Percentiles rank a stretch among this genome's conserved stretches.
Evolutionary conservation across 1,140 invertebrate genomes (phyloP).

Genomic region (Acarapis woodi): DNA sequence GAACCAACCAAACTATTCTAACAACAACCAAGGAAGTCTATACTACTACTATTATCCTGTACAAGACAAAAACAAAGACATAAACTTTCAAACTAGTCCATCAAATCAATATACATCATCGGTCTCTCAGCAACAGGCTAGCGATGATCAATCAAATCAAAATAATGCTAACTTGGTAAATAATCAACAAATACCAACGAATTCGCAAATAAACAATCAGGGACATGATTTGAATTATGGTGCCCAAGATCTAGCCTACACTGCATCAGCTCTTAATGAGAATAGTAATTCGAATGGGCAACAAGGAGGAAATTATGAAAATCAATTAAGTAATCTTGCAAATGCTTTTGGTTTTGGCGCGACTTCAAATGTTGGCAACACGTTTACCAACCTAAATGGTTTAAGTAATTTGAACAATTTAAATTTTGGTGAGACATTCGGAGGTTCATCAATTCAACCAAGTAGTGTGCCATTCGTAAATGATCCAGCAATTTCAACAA

Average conservation of each 20-base stretch:
- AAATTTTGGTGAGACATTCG: not conserved
- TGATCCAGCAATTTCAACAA: not conserved
- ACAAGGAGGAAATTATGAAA: constrained; percentile 5
- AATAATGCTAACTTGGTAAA: no score
- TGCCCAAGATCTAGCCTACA: constrained; percentile 8
- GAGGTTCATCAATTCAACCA: not conserved
- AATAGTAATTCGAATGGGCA: not conserved
- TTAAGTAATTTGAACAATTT: constrained; percentile 8
- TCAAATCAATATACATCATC: constrained; percentile 10
- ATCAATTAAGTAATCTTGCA: constrained; percentile 8
- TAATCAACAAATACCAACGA: no score
- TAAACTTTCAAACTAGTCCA: constrained; percentile 9
- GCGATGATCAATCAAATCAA: not conserved
- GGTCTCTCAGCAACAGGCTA: constrained; percentile 5
- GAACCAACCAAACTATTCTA: constrained; percentile 3
- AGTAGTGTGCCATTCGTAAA: not conserved
- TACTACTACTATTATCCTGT: constrained; percentile 15
- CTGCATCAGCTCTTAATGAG: constrained; percentile 4
- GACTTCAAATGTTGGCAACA: no score
- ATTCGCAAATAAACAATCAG: no score
- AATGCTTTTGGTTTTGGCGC: no score
- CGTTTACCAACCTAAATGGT: no score
- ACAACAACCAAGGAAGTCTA: constrained; percentile 9
- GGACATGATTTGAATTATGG: constrained; percentile 9
- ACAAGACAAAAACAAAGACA: constrained; percentile 11